Evolutionary conservation across 2,797 vertebrate species (phyloP).

Genomic region (Sebastes steindachneri): DNA sequence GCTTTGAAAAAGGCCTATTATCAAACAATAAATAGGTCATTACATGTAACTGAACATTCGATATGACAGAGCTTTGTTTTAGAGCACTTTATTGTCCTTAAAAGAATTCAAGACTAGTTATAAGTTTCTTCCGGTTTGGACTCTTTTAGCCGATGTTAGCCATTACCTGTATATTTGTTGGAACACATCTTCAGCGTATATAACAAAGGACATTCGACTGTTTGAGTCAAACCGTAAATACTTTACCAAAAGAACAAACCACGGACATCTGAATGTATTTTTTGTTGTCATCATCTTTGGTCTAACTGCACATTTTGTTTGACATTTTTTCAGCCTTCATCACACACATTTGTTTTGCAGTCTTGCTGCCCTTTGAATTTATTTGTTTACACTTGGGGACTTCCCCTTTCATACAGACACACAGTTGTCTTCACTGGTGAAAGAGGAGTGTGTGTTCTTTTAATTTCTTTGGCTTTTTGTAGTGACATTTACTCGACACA

Average conservation of each 20-base stretch:
- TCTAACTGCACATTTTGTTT: neutral
- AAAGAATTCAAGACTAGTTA: neutral
- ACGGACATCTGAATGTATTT: neutral
- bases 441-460: slow-evolving; percentile 11
- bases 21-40: neutral
- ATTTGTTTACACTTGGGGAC: slow-evolving; percentile 43
- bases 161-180: neutral
- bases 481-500: slow-evolving; percentile 14
- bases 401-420: slow-evolving; percentile 34
- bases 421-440: neutral
- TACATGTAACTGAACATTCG: neutral
- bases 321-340: neutral
- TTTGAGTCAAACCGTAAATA: neutral
- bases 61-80: neutral
- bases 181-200: neutral
- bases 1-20: neutral
- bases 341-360: neutral
- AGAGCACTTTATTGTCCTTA: neutral
- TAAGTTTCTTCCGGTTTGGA: neutral
- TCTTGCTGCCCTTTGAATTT: neutral
- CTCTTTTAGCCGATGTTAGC: neutral
- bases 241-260: neutral
- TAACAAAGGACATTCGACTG: neutral
- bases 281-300: neutral
- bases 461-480: neutral